Base-by-base conservation (phyloP, 1,140 invertebrate species). In the Triops cancriformis region DNA sequence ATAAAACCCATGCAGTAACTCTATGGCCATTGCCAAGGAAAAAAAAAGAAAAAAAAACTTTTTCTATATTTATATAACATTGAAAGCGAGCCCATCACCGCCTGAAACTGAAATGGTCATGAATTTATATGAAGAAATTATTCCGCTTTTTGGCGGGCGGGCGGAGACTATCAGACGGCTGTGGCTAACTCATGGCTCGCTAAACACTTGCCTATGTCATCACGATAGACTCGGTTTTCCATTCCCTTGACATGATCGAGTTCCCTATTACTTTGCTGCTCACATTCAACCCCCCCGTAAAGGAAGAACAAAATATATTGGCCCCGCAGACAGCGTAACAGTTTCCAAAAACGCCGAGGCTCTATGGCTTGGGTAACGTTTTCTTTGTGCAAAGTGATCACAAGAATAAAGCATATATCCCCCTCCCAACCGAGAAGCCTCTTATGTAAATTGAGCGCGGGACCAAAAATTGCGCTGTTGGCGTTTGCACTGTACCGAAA, bases 71-170 rank as follows among this genome's bases (percentile, higher is more conserved):
- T 18, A 64, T 64, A 64, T 64, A 64, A 64, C 51, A 64, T 64
- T 4, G 51, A 23, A 23, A 64, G 23, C n/a, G 14, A 23, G 51
- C 51, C 51, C 51, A 23, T 64, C 51, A 64, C 51, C 51, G 23
- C 23, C n/a, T 64, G 51, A 64, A 64, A 64, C 51, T 23, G 51
- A 64, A 64, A 64, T 64, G 51, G 51, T 23, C 23, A 64, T 64
- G 51, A 64, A 64, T 64, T 64, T 64, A 64, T 64, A 64, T 64
- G 51, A 64, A 64, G 51, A 64, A 64, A 64, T 64, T 64, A 64
- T 64, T 64, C 51, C 51, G 51, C 51, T 64, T 64, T 64, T 64
- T 64, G 18, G 14, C 51, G 31, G 31, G 31, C 51, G 51, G 51
- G 23, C 14, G 14, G 18, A 23, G 51, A n/a, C 51, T 64, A 6